phyloP scores from a whole-genome alignment of 2,797 vertebrate species.

The Chanos chanos region DNA sequence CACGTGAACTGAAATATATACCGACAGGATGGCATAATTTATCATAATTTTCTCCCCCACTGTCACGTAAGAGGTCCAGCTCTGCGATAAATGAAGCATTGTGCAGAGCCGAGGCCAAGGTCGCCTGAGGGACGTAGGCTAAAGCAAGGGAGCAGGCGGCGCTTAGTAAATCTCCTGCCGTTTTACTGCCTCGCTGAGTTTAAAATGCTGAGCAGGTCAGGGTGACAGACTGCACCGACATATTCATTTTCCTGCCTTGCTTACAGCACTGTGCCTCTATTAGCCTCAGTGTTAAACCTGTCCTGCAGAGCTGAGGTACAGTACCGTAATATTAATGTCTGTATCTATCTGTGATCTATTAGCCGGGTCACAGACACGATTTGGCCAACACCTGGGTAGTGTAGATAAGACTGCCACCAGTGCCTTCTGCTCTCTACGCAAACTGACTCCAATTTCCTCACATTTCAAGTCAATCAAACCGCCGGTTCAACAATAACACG shows the following conservation, averaged over 20 bases:
- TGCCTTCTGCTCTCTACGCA: constrained; percentile 27
- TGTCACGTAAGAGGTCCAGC: constrained; percentile 27
- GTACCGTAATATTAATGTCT: constrained; percentile 29
- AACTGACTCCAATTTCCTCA: constrained; percentile 47
- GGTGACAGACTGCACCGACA: constrained; percentile 32
- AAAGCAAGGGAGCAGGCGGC: constrained; percentile 25
- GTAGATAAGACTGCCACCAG: constrained; percentile 34
- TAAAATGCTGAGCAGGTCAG: constrained; percentile 41
- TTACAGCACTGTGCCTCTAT: constrained; percentile 18
- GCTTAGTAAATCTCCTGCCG: constrained; percentile 42
- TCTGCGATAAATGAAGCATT: constrained; percentile 32
- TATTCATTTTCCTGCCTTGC: constrained; percentile 35
- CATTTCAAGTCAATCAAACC: constrained; percentile 46
- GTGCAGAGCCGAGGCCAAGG: constrained; percentile 30
- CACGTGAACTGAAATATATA: no score
- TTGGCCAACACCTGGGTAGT: constrained; percentile 38
- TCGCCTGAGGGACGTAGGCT: constrained; percentile 31
- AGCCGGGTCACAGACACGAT: background rate
- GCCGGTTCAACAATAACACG: constrained; percentile 38
- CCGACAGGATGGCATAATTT: no score
- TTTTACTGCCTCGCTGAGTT: constrained; percentile 32
- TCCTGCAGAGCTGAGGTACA: constrained; percentile 20
- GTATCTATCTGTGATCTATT: constrained; percentile 39
- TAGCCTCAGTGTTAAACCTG: constrained; percentile 29
- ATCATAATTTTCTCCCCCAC: no score